These are phyloP conservation scores for Pipa parva DNA, from an alignment of 2,113 vertebrate species.

Conservation along the genomic window DNA sequence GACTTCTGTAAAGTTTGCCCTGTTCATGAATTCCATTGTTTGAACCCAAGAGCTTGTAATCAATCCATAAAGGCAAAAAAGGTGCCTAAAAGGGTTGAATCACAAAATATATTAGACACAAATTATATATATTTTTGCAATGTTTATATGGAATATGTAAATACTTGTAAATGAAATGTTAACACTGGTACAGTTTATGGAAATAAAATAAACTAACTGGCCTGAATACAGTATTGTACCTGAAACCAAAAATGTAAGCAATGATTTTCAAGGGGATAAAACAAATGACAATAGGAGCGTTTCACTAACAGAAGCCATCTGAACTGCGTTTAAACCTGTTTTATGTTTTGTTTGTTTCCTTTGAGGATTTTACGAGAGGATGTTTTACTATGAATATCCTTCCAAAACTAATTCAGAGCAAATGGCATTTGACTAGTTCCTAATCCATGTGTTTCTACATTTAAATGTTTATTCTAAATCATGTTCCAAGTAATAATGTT, in stretches of 20 bases:
- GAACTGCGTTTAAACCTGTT: constrained; percentile 29
- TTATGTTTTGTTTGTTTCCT: constrained; percentile 27
- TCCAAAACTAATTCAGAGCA: constrained; percentile 32
- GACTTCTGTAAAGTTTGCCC: too few relatives aligned
- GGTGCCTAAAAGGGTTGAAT: too few relatives aligned
- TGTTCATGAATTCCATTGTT: too few relatives aligned
- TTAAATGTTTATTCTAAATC: constrained; percentile 39
- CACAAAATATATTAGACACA: too few relatives aligned
- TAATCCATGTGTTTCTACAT: constrained; percentile 34
- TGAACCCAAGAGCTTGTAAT: too few relatives aligned
- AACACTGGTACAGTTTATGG: too few relatives aligned
- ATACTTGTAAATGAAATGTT: too few relatives aligned
- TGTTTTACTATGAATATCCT: constrained; percentile 29
- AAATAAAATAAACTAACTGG: too few relatives aligned
- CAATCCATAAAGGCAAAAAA: too few relatives aligned
- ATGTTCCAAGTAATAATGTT: constrained; percentile 31
- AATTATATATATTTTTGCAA: too few relatives aligned
- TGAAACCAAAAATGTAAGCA: constrained; percentile 5
- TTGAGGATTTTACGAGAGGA: constrained; percentile 25
- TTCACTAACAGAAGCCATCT: constrained; percentile 34
- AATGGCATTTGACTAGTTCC: constrained; percentile 25
- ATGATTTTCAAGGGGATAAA: constrained; percentile 29
- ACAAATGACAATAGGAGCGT: constrained; percentile 27
- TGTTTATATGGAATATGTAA: too few relatives aligned
- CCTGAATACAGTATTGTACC: too few relatives aligned